Evolutionary conservation across 2,113 vertebrate species (phyloP), one percentile per base, ranked within the genome.

Genomic region (Catagonus wagneri): DNA sequence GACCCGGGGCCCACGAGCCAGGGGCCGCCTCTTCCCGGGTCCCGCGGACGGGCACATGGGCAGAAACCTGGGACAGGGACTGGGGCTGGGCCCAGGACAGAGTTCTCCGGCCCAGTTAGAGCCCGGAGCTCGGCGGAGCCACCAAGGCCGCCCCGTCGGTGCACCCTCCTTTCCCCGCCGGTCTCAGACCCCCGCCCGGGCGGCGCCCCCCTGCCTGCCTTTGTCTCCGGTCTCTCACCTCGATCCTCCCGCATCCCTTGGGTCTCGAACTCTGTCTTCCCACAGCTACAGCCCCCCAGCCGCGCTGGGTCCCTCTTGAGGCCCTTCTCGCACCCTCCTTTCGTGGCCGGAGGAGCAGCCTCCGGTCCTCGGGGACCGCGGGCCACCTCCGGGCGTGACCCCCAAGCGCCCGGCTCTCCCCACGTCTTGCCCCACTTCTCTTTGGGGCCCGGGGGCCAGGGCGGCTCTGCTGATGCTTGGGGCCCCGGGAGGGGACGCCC

Each of bases 221-320:
- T 98, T 98, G 97, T 98, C 93, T 94, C 50, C 13, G 14, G 63
- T 88, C 80, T 90, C 76, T 95, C 91, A 72, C 97, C 96, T 96
- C 76, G 15, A 12, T 23, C 88, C 80, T 54, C 17, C 54, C 78
- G 66, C 68, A 60, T 39, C 95, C 66, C 65, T 16, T 60, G 72
- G 94, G 71, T 60, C 39, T 29, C 34, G 7, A 23, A 54, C 61
- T 81, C n/a, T 16, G 39, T 54, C 93, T 58, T 44, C 29, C 58
- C 92, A 63, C 65, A 32, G 65, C 87, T 7, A 15, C 27, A 23
- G 36, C 20, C 61, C 39, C 66, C 71, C 17, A 7, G 22, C 36
- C 94, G 50, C 16, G 2, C 69, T 54, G 4, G 14, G 23, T 7
- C 52, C 44, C 16, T 84, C 76, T 11, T 10, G 44, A 52, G 71